Conservation (phyloP, 2,113 vertebrate genomes). For the Todiramphus saurophagus region DNA sequence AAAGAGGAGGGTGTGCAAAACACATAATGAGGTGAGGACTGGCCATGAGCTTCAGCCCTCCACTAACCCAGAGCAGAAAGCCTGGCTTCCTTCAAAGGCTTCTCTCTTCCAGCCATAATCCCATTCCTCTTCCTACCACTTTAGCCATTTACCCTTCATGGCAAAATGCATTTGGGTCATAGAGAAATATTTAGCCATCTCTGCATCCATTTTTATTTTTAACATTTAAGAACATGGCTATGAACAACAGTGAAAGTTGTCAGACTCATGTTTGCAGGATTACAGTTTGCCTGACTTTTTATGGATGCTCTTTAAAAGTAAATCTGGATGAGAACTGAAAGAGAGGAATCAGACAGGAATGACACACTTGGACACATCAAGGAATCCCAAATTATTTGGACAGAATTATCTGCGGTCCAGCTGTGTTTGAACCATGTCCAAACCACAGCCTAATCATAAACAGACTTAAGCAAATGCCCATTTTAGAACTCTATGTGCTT, state of each 20-base stretch:
- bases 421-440: neutral
- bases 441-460: neutral
- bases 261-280: neutral
- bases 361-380: neutral
- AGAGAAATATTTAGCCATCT: neutral
- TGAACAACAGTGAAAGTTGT: neutral
- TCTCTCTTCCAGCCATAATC: neutral
- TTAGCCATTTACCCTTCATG: neutral
- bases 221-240: neutral
- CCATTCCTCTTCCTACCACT: neutral
- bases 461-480: neutral
- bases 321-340: neutral
- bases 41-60: neutral
- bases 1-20: neutral
- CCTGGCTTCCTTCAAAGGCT: neutral
- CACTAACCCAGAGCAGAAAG: neutral
- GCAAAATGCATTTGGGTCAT: neutral
- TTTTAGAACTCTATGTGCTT: neutral
- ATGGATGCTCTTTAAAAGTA: neutral
- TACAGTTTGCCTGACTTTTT: neutral
- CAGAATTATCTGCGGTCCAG: neutral
- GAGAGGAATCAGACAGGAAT: neutral
- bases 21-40: neutral
- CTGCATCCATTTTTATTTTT: neutral
- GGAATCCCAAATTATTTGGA: neutral